Percentiles rank a stretch among this genome's conserved stretches.
phyloP scores from a whole-genome alignment of 2,797 vertebrate species.

The Cryptoprocta ferox region DNA sequence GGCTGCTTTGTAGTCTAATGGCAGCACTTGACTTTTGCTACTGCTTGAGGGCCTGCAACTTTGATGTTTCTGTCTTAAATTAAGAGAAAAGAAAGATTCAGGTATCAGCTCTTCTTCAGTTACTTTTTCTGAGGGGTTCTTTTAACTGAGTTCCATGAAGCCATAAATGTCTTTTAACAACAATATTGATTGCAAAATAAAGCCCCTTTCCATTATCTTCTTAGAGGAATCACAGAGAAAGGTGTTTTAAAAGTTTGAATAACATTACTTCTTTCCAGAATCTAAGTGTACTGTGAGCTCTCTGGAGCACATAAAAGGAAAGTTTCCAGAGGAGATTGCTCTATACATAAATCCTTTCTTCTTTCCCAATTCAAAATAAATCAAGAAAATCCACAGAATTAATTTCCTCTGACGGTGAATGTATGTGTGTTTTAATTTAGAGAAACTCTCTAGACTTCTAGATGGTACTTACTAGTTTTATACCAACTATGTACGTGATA shows the following conservation, averaged over 20 bases:
- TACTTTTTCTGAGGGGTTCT: slow-evolving; percentile 54
- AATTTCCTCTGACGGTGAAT: neutral
- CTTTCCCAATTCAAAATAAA: slow-evolving; percentile 32
- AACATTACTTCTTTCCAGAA: slow-evolving; percentile 1
- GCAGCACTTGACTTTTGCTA: slow-evolving; percentile 75
- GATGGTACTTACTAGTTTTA: slow-evolving; percentile 58
- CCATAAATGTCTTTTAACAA: slow-evolving; percentile 58
- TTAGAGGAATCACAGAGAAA: slow-evolving; percentile 29
- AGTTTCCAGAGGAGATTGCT: neutral
- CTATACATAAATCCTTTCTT: slow-evolving; percentile 38
- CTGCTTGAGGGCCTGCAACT: slow-evolving; percentile 59
- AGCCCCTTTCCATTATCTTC: slow-evolving; percentile 69
- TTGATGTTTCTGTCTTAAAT: slow-evolving; percentile 73
- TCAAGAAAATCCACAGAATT: neutral
- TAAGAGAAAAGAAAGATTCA: slow-evolving; percentile 53
- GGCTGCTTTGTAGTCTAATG: slow-evolving; percentile 74
- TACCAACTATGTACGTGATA: neutral
- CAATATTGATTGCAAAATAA: slow-evolving; percentile 46
- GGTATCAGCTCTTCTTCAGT: slow-evolving; percentile 44
- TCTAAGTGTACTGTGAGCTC: slow-evolving; percentile 23
- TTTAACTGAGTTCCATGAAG: slow-evolving; percentile 69
- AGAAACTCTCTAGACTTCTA: neutral
- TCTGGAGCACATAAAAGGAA: slow-evolving; percentile 37
- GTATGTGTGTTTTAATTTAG: slow-evolving; percentile 44
- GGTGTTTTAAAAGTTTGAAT: slow-evolving; percentile 29